Percentiles rank a stretch among this genome's conserved stretches.
Evolutionary conservation across 2,888 invertebrate genomes (phyloP).

Genomic region (Drosophila yooni): DNA sequence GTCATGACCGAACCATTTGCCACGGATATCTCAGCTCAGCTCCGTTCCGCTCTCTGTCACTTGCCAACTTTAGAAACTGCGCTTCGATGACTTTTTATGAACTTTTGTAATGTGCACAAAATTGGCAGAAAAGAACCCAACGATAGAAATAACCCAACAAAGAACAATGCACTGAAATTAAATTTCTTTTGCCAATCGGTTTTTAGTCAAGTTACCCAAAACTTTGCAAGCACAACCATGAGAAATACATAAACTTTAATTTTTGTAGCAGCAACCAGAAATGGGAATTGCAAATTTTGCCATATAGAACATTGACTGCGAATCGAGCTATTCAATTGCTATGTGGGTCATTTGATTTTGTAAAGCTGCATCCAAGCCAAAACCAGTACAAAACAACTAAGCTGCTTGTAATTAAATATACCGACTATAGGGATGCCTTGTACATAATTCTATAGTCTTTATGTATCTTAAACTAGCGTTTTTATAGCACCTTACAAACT

Average conservation of each 20-base stretch:
- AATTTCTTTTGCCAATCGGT: constrained; percentile 57
- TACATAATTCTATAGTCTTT: not conserved
- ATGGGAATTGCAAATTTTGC: constrained; percentile 58
- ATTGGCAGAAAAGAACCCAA: constrained; percentile 6
- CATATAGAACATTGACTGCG: constrained; percentile 53
- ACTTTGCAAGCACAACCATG: constrained; percentile 31
- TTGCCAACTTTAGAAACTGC: constrained; percentile 48
- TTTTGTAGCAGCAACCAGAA: constrained; percentile 29
- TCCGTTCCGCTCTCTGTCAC: constrained; percentile 1
- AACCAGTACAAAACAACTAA: constrained; percentile 4
- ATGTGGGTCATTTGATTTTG: constrained; percentile 73
- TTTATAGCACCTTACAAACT: not conserved
- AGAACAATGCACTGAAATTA: constrained; percentile 54
- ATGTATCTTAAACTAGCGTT: not conserved
- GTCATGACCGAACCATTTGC: constrained; percentile 33
- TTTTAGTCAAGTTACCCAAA: constrained; percentile 42
- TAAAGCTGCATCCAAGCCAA: constrained; percentile 49
- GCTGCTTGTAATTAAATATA: not conserved
- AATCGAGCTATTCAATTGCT: constrained; percentile 71
- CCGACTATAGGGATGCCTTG: not conserved
- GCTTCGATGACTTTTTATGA: constrained; percentile 69
- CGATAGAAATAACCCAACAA: constrained; percentile 48
- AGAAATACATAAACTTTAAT: constrained; percentile 38
- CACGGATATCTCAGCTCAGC: constrained; percentile 10
- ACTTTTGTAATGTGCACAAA: constrained; percentile 58